Percentiles rank a stretch among this genome's conserved stretches.
Evolutionary conservation across 2,888 invertebrate genomes (phyloP).

Genomic region (Argyresthia albistria): DNA sequence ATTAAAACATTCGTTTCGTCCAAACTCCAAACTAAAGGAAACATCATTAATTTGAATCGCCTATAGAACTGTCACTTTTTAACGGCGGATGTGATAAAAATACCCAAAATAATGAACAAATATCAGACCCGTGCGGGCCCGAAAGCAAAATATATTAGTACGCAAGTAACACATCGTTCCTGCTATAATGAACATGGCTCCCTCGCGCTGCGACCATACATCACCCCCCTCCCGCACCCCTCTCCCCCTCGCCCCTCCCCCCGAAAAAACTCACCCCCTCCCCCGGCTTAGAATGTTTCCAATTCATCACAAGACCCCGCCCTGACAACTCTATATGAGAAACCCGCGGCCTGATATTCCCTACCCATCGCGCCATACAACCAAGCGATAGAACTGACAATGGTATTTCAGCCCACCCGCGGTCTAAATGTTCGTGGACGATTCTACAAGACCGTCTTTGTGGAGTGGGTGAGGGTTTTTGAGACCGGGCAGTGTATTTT

Average conservation of each 20-base stretch:
- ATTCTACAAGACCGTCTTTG: slow-evolving; percentile 9
- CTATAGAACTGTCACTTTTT: slow-evolving; percentile 32
- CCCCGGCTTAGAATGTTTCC: slow-evolving; percentile 61
- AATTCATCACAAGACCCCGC: slow-evolving; percentile 74
- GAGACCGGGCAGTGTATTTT: slow-evolving; percentile 42
- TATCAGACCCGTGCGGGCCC: slow-evolving; percentile 40
- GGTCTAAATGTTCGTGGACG: slow-evolving; percentile 20
- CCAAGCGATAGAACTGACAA: slow-evolving; percentile 14
- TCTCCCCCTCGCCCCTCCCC: slow-evolving; percentile 39
- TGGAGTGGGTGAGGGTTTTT: slow-evolving; percentile 22
- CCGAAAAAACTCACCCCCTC: slow-evolving; percentile 53
- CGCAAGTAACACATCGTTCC: slow-evolving; percentile 67
- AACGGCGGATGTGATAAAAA: slow-evolving; percentile 60
- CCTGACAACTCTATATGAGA: slow-evolving; percentile 75
- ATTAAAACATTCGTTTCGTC: no score
- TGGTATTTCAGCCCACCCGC: slow-evolving; percentile 23
- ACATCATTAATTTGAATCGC: no score
- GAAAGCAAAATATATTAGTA: slow-evolving; percentile 64
- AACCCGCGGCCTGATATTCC: slow-evolving; percentile 40
- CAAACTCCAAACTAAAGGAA: no score
- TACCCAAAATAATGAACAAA: slow-evolving; percentile 62
- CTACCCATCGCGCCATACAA: slow-evolving; percentile 24
- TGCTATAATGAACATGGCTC: slow-evolving; percentile 70
- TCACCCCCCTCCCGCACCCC: slow-evolving; percentile 48
- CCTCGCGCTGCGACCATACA: slow-evolving; percentile 57